phyloP scores from a whole-genome alignment of 2,797 vertebrate species.

The Sebastiscus albofasciatus region DNA sequence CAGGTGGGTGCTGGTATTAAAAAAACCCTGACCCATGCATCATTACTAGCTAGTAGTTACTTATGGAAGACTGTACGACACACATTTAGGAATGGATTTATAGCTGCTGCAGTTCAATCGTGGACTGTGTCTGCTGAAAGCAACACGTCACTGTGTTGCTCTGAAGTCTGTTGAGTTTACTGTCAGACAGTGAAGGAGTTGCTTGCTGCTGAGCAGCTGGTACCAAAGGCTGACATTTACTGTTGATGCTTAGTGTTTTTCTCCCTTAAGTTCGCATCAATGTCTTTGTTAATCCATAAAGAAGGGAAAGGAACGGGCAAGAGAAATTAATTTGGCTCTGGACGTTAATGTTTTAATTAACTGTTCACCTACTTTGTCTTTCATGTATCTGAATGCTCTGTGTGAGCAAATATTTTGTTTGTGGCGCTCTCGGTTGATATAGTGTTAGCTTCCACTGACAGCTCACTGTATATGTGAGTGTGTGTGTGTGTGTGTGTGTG shows the following conservation, averaged over 20 bases:
- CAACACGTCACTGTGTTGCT: slow-evolving; percentile 4
- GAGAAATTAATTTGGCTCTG: neutral
- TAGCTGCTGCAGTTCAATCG: neutral
- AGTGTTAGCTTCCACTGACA: slow-evolving; percentile 25
- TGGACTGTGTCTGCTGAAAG: neutral
- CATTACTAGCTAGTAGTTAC: neutral
- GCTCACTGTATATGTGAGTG: slow-evolving; percentile 22
- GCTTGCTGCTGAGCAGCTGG: neutral
- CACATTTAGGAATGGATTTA: neutral
- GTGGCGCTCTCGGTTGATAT: slow-evolving; percentile 20
- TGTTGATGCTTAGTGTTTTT: neutral
- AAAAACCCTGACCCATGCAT: neutral
- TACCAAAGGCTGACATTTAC: slow-evolving; percentile 19
- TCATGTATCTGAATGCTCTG: neutral
- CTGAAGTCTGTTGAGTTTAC: slow-evolving; percentile 4
- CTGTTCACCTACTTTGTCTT: neutral
- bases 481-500: neutral
- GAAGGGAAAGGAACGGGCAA: neutral
- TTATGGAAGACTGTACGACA: neutral
- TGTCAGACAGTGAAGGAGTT: neutral
- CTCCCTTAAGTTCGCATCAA: slow-evolving; percentile 1
- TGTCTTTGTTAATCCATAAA: neutral
- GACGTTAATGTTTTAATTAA: slow-evolving; percentile 1
- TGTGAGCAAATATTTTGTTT: slow-evolving; percentile 2
- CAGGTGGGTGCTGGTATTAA: neutral